These are phyloP conservation scores for Phalacrocorax pelagicus DNA, from an alignment of 2,113 vertebrate genomes.

Conservation along the genomic window DNA sequence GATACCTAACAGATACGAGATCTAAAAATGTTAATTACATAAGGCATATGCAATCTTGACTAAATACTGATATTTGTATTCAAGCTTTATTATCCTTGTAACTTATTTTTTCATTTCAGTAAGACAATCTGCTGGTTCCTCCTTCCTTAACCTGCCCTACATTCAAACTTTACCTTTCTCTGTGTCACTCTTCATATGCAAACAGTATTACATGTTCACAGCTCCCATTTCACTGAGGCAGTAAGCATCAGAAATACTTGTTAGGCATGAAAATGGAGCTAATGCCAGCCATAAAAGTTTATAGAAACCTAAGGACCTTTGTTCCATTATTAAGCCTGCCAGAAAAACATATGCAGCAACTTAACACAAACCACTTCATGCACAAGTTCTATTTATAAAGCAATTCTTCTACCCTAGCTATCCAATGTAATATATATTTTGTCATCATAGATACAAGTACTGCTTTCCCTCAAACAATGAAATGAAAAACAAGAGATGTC, in stretches of 20 bases:
- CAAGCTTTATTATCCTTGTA: background rate
- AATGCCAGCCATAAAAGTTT: background rate
- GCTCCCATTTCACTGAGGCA: background rate
- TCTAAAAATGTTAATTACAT: background rate
- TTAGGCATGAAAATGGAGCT: background rate
- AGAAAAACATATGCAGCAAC: constrained; percentile 2
- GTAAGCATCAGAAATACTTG: background rate
- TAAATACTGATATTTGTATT: background rate
- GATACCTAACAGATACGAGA: background rate
- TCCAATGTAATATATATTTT: background rate
- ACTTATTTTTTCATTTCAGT: background rate
- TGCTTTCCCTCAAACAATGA: constrained; percentile 27
- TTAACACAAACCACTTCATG: constrained; percentile 14
- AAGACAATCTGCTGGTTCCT: background rate
- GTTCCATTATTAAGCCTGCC: background rate
- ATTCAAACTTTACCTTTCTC: background rate
- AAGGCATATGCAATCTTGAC: background rate
- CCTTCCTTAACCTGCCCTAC: background rate
- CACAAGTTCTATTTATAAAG: constrained; percentile 49
- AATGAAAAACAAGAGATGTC: constrained; percentile 13
- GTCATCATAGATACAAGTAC: constrained; percentile 23
- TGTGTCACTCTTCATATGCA: background rate
- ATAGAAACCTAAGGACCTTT: background rate
- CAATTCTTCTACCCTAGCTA: constrained; percentile 3
- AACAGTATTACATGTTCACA: background rate